Percentiles rank a stretch among this genome's conserved stretches.
Conservation (phyloP, 2,888 invertebrate genomes). For the Dryomyza anilis region DNA sequence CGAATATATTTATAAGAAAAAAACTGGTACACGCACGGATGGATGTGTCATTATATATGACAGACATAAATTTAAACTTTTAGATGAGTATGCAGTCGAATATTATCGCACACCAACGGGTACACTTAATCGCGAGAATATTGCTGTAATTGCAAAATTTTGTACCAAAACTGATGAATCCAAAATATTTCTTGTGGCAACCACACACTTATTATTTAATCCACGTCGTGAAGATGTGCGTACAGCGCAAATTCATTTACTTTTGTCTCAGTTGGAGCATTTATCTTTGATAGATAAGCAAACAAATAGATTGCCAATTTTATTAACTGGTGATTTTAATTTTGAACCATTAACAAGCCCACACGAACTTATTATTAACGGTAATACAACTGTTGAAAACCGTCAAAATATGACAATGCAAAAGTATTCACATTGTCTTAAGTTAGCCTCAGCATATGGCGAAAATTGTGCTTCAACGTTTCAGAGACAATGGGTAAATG, state of each 20-base stretch:
- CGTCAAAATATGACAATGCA: no score
- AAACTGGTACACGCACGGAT: slow-evolving; percentile 80
- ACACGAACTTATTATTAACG: slow-evolving; percentile 28
- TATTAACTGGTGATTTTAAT: slow-evolving; percentile 94
- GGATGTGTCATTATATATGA: slow-evolving; percentile 91
- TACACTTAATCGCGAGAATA: slow-evolving; percentile 83
- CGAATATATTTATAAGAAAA: slow-evolving; percentile 77
- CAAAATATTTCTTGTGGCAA: slow-evolving; percentile 77
- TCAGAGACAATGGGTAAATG: slow-evolving; percentile 77
- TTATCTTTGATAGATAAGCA: slow-evolving; percentile 66
- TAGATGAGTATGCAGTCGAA: slow-evolving; percentile 74
- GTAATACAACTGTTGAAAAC: not conserved
- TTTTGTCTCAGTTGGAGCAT: slow-evolving; percentile 84
- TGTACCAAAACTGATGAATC: slow-evolving; percentile 63
- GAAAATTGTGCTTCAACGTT: slow-evolving; percentile 67
- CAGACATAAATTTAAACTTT: slow-evolving; percentile 68
- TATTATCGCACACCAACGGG: slow-evolving; percentile 59
- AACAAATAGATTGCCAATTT: slow-evolving; percentile 68
- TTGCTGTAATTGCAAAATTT: slow-evolving; percentile 82
- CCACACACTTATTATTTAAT: slow-evolving; percentile 94
- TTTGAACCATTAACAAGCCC: slow-evolving; percentile 72
- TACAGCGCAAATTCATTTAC: slow-evolving; percentile 82
- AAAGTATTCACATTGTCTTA: slow-evolving; percentile 25
- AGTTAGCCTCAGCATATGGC: slow-evolving; percentile 39
- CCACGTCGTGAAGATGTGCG: slow-evolving; percentile 87